Evolutionary conservation across 2,888 invertebrate species (phyloP).

Genomic region (Calliphora vomitoria): DNA sequence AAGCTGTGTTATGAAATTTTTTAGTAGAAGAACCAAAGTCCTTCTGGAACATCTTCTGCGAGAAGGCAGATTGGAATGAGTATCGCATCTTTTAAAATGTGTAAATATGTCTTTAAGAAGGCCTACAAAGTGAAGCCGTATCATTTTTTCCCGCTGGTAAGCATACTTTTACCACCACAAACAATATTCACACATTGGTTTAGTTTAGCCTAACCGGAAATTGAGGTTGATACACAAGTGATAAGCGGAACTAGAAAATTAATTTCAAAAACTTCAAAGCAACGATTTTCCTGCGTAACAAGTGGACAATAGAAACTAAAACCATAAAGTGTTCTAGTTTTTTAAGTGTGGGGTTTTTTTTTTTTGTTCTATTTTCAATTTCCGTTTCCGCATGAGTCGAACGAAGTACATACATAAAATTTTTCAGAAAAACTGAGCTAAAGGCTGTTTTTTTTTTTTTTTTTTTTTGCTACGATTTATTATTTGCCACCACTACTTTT

Average conservation of each 20-base stretch:
- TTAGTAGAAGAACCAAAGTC: too few species aligned
- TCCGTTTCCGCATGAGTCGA: conserved; percentile 55
- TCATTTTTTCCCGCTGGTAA: too few species aligned
- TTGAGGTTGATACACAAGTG: conserved; percentile 6
- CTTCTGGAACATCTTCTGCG: too few species aligned
- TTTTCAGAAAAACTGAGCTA: neutral
- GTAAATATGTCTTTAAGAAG: too few species aligned
- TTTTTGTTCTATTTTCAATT: conserved; percentile 44
- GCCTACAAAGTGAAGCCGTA: too few species aligned
- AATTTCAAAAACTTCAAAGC: conserved; percentile 27
- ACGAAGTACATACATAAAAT: neutral
- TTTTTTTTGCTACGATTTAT: neutral
- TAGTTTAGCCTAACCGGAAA: conserved; percentile 4
- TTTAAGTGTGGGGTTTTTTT: conserved; percentile 4
- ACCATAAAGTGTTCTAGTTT: conserved; percentile 57
- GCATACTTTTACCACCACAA: too few species aligned
- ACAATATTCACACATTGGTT: neutral
- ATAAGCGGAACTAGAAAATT: conserved; percentile 41
- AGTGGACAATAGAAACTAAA: conserved; percentile 15
- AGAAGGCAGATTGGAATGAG: too few species aligned
- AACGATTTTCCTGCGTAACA: neutral
- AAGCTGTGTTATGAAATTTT: too few species aligned
- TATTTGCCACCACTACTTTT: neutral
- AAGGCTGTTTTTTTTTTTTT: neutral
- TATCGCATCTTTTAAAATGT: too few species aligned